A percentile compares a stretch with the other conserved stretches of the same genome.
phyloP scores from a whole-genome alignment of 2,888 invertebrate genomes.

The Antheraea yamamai region DNA sequence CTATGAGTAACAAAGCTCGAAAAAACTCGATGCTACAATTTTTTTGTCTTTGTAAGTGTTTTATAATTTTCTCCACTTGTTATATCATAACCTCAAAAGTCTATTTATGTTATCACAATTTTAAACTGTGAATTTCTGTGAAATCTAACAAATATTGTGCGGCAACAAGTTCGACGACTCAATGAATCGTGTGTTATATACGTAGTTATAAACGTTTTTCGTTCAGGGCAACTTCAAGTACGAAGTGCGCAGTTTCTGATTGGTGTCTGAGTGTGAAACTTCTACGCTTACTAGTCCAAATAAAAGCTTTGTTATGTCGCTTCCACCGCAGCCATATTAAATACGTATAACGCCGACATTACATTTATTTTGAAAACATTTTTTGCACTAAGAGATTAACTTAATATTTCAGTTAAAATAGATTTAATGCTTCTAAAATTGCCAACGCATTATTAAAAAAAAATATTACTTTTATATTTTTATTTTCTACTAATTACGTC shows the following conservation, averaged over 20 bases:
- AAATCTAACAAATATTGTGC: not conserved
- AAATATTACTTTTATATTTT: too few species aligned
- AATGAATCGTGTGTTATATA: not conserved
- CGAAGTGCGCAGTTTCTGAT: constrained; percentile 28
- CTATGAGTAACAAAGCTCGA: too few species aligned
- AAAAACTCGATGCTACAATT: too few species aligned
- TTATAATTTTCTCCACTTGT: not conserved
- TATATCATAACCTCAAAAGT: not conserved
- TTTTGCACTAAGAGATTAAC: not conserved
- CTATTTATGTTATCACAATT: not conserved
- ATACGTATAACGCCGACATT: constrained; percentile 9
- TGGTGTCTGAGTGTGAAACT: constrained; percentile 32
- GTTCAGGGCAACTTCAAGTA: constrained; percentile 18
- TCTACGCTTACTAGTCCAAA: constrained; percentile 26
- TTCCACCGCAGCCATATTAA: constrained; percentile 9
- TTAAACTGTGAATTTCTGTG: not conserved
- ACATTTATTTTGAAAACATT: constrained; percentile 11
- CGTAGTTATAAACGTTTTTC: constrained; percentile 21
- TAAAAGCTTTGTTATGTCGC: constrained; percentile 41
- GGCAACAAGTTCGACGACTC: not conserved
- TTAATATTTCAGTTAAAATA: not conserved
- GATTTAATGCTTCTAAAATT: not conserved
- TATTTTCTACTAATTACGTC: too few species aligned
- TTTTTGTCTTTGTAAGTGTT: too few species aligned
- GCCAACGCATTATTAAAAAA: too few species aligned